Evolutionary conservation across 2,113 vertebrate species (phyloP), one percentile per base, ranked within the genome.

Genomic region (Seriola aureovittata): DNA sequence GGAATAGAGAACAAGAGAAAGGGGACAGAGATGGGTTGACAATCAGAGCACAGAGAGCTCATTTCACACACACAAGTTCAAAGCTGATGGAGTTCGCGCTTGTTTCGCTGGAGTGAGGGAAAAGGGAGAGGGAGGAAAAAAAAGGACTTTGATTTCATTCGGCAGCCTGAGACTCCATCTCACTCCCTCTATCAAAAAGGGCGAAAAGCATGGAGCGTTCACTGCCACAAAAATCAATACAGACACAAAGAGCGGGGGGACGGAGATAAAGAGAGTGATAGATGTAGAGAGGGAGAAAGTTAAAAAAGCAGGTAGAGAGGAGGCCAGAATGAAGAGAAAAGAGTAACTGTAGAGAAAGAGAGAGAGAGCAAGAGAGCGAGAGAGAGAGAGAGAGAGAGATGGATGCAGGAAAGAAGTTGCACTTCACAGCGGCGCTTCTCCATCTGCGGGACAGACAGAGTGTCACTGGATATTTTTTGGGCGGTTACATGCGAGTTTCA

Each of bases 51-150:
- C 88, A 91, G 80, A 91, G 71, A 92, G 90, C 88, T 93, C 85
- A 91, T 93, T 88, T 88, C 91, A 92, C 90, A 91, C 89, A 94
- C 80, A 58, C 78, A 65, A 92, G 91, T 93, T 94, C 93, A 94
- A 94, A 95, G 93, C 84, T 68, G 69, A 87, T 88, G 82, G 84
- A 89, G 88, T 92, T 93, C 8, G 87, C 44, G 84, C 84, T 90
- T 89, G 91, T 90, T 89, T 85, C 87, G 16, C 71, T 82, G 82
- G 79, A 84, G 81, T 55, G 25, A 85, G 62, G 81, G 82, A 84
- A 78, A 59, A 88, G 72, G 66, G 69, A 48, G 82, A 57, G 78
- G 34, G 74, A 58, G 55, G 48, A 36, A 79, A 59, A 78, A 86
- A 82, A 81, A 82, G 82, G 52, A 78, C 91, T 93, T 93, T 93